These are phyloP conservation scores for Eilema depressum DNA, from an alignment of 2,888 invertebrate species.

Conservation along the genomic window DNA sequence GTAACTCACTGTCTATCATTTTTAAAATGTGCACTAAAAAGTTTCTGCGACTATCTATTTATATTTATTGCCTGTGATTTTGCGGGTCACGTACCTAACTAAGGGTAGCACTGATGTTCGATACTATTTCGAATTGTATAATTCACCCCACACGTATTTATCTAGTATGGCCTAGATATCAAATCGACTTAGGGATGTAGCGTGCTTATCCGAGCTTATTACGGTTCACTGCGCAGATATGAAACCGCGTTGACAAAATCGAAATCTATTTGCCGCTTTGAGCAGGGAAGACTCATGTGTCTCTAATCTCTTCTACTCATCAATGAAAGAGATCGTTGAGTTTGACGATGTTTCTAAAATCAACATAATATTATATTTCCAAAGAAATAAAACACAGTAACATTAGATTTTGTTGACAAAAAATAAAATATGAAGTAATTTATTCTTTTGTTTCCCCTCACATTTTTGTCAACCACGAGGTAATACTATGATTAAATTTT, in stretches of 20 bases:
- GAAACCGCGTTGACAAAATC: neutral
- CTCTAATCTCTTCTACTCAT: neutral
- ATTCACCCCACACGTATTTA: neutral
- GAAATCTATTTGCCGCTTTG: neutral
- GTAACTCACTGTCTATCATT: conserved; percentile 7
- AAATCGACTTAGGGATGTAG: conserved; percentile 6
- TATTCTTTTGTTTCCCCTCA: neutral
- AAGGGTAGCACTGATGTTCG: conserved; percentile 5
- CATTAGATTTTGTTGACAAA: too few relatives aligned
- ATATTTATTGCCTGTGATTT: conserved; percentile 14
- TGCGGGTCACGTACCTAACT: neutral
- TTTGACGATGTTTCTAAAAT: neutral
- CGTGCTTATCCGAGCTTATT: neutral
- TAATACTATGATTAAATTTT: too few relatives aligned
- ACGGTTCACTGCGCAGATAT: neutral
- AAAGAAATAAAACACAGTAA: neutral
- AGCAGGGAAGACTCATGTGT: neutral
- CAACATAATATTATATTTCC: neutral
- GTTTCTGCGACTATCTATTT: neutral
- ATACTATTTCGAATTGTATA: conserved; percentile 17
- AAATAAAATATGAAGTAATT: neutral
- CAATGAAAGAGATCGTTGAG: too few relatives aligned
- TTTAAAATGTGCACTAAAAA: neutral
- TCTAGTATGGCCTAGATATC: conserved; percentile 18
- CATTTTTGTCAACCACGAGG: neutral